Percentiles rank a stretch among this genome's conserved stretches.
phyloP scores from a whole-genome alignment of 2,113 vertebrate species.

The Porphyrio hochstetteri region DNA sequence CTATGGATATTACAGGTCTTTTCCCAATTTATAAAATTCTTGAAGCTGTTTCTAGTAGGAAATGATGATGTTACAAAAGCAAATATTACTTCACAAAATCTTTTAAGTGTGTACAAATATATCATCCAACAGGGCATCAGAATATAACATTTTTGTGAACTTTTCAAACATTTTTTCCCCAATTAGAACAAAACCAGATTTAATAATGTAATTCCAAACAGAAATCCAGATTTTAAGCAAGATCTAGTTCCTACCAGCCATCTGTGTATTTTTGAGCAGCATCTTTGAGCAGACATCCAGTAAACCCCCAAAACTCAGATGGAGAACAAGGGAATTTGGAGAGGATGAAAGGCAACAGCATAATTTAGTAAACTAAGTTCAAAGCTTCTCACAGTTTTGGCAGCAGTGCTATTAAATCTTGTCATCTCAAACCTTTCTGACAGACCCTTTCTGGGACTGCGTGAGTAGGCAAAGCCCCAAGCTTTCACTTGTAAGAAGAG shows the following conservation, averaged over 20 bases:
- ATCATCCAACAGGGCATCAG: neutral
- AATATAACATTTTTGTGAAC: neutral
- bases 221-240: neutral
- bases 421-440: neutral
- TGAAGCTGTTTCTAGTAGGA: neutral
- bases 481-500: neutral
- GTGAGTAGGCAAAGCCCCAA: neutral
- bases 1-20: neutral
- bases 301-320: neutral
- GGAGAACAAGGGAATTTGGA: neutral
- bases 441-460: neutral
- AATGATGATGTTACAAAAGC: neutral
- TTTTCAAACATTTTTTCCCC: neutral
- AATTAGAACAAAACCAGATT: neutral
- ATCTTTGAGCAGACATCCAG: neutral
- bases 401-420: neutral
- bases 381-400: neutral
- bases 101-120: neutral
- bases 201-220: neutral
- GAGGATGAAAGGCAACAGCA: neutral
- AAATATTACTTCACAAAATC: neutral
- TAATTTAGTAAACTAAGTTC: neutral
- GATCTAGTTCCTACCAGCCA: neutral
- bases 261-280: neutral
- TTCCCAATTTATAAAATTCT: neutral